A percentile compares a stretch with the other conserved stretches of the same genome.
These are phyloP conservation scores for cat (Felis catus) DNA, from an alignment of 2,113 vertebrate genomes.

Conservation along the genomic window F.catus_Fca126_mat1.0 CM031413.1:114069501-114070000, in stretches of 20 bases:
- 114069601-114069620: neutral
- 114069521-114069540: neutral
- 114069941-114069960: conserved; percentile 90
- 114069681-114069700: neutral
- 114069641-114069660: neutral
- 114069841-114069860: conserved; percentile 86
- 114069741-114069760: neutral
- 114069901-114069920: conserved; percentile 89
- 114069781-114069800: neutral
- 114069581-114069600: neutral
- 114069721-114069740: neutral
- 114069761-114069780: neutral
- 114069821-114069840: neutral
- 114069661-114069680: neutral
- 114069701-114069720: neutral
- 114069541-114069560: neutral
- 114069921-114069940: conserved; percentile 88
- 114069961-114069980: conserved; percentile 87
- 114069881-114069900: conserved; percentile 88
- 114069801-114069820: neutral
- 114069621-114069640: neutral
- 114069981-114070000: conserved; percentile 69
- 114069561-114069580: neutral
- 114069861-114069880: conserved; percentile 89
- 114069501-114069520: neutral